Evolutionary conservation across 2,797 vertebrate species (phyloP).

Genomic region (Parambassis ranga): DNA sequence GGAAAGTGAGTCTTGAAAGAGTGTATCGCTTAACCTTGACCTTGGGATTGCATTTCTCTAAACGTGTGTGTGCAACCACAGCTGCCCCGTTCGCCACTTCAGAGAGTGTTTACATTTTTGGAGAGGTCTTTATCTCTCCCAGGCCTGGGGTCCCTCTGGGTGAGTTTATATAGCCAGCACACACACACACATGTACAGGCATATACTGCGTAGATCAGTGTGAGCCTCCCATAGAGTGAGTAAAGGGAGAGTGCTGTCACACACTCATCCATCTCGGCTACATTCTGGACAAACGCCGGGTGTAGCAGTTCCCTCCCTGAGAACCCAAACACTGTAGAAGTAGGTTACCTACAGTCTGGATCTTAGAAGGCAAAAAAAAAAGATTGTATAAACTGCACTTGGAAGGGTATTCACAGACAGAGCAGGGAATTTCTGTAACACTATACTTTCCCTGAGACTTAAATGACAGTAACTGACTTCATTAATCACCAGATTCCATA

Average conservation of each 20-base stretch:
- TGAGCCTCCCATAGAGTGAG: constrained; percentile 63
- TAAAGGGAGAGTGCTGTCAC: constrained; percentile 78
- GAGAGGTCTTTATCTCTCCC: constrained; percentile 82
- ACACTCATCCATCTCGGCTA: constrained; percentile 76
- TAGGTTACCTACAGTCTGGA: constrained; percentile 61
- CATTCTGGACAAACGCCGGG: constrained; percentile 54
- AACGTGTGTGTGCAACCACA: constrained; percentile 72
- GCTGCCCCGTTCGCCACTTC: constrained; percentile 80
- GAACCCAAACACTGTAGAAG: constrained; percentile 58
- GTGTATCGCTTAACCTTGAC: constrained; percentile 82
- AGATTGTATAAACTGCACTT: constrained; percentile 47
- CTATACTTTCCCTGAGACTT: constrained; percentile 14
- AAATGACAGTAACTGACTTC: constrained; percentile 18
- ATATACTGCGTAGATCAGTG: constrained; percentile 15
- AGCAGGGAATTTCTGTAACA: constrained; percentile 29
- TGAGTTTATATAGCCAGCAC: constrained; percentile 77
- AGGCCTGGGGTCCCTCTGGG: constrained; percentile 74
- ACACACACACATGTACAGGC: constrained; percentile 20
- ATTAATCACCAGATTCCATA: constrained; percentile 25
- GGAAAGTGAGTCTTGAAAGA: constrained; percentile 81
- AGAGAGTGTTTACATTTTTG: constrained; percentile 83
- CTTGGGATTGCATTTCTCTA: constrained; percentile 72
- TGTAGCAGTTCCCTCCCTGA: constrained; percentile 47
- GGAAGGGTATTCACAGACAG: constrained; percentile 33
- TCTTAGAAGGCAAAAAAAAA: constrained; percentile 17